phyloP scores from a whole-genome alignment of 2,113 vertebrate genomes.

The Polyodon spathula region DNA sequence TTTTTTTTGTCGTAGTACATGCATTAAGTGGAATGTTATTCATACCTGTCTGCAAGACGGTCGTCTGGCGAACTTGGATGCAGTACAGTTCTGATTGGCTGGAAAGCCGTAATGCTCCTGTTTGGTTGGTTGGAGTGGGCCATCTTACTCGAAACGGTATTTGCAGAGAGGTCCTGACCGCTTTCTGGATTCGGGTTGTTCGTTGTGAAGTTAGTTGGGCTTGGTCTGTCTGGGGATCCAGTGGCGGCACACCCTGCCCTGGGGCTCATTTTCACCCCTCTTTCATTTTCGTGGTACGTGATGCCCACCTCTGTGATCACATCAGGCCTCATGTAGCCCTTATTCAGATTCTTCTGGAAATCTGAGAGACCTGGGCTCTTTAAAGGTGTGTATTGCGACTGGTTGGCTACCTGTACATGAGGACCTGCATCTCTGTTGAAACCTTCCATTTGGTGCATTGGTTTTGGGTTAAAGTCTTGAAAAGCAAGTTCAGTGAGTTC shows the following conservation, averaged over 20 bases:
- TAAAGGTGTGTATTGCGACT: constrained; percentile 51
- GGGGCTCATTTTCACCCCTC: constrained; percentile 75
- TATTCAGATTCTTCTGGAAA: constrained; percentile 42
- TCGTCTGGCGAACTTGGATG: constrained; percentile 23
- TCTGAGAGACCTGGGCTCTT: constrained; percentile 45
- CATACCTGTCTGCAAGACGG: constrained; percentile 43
- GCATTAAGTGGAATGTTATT: too few relatives aligned
- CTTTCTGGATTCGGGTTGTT: constrained; percentile 48
- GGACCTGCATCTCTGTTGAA: constrained; percentile 52
- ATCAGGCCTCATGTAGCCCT: not conserved
- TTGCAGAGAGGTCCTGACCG: constrained; percentile 38
- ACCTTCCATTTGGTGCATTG: constrained; percentile 44
- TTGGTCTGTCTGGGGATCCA: constrained; percentile 84
- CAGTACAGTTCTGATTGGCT: constrained; percentile 37
- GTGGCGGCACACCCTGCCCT: constrained; percentile 75
- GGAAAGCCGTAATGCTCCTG: constrained; percentile 35
- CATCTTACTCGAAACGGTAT: constrained; percentile 28
- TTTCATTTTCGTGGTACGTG: constrained; percentile 46
- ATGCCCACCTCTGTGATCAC: constrained; percentile 17
- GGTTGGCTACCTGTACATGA: constrained; percentile 49
- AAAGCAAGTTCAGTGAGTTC: constrained; percentile 35
- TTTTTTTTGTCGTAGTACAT: too few relatives aligned
- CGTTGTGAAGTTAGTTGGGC: constrained; percentile 70
- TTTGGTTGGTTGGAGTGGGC: constrained; percentile 35
- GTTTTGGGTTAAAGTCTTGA: constrained; percentile 17